Base-by-base conservation (phyloP, 2,888 invertebrate genomes). In the Diarsia brunnea region DNA sequence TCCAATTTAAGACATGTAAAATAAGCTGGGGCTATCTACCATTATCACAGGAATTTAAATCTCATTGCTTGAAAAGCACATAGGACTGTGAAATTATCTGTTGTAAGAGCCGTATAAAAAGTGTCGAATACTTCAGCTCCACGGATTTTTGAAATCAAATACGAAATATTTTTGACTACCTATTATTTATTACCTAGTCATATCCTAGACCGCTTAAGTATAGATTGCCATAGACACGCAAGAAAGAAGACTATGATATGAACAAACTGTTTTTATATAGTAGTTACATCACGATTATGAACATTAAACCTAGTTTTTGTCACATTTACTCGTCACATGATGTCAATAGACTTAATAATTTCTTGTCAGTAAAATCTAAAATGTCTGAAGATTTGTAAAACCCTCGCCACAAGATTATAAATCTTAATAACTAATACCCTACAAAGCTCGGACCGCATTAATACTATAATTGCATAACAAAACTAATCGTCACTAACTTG, bases 401-500 rank as follows among this genome's bases (percentile, higher is more conserved):
- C 78, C 61, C 78, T 63, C 43, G 76, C 49, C 82, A 53, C 19
- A 60, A 47, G 2, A 16, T 61, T 14, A n/a, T 14, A n/a, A 74
- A 66, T 66, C 43, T 21, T 43, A 76, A 75, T 47, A 78, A 78
- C 60, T 69, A 78, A 47, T 24, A 16, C 4, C 27, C 19, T 65
- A 27, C n/a, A 5, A 51, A 75, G 63, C 82, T 74, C 58, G 49
- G 27, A 27, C 24, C 65, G 38, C 45, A 38, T 65, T 45, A 27
- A 64, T 53, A 75, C 19, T n/a, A 24, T 47, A 61, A 14, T 14
- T 78, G 0, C 73, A 45, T 81, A 84, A 81, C 55, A 66, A 27
- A 64, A 81, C 80, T 84, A 79, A 84, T 66, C 1, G 2, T 14
- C 43, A 77, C 58, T 77, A 69, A 79, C 24, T 55, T 16, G 0